These are phyloP conservation scores for Arenaria interpres DNA, from an alignment of 2,113 vertebrate genomes.

Conservation along the genomic window DNA sequence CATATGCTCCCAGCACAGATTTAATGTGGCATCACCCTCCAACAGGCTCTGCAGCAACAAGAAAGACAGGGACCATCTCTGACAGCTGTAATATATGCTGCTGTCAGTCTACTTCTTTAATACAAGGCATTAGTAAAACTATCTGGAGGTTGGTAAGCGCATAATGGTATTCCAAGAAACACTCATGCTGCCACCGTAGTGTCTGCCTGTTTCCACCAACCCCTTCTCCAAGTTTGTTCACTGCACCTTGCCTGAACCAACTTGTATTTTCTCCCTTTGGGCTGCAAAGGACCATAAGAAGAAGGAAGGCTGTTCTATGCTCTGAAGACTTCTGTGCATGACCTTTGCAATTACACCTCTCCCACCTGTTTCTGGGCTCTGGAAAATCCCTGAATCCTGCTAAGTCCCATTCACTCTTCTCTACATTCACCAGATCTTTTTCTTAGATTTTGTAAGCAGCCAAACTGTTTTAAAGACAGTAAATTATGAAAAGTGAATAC, in stretches of 20 bases:
- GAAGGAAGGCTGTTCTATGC: not conserved
- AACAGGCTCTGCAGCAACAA: not conserved
- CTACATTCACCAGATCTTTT: not conserved
- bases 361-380: not conserved
- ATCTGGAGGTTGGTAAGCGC: not conserved
- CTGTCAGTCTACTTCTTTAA: not conserved
- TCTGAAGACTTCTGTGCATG: not conserved
- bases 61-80: not conserved
- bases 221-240: not conserved
- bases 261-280: not conserved
- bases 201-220: not conserved
- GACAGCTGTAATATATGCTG: not conserved
- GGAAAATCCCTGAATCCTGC: not conserved
- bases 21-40: not conserved
- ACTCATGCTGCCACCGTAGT: not conserved
- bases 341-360: not conserved
- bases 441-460: not conserved
- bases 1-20: not conserved
- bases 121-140: not conserved
- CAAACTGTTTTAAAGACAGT: not conserved
- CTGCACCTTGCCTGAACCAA: not conserved
- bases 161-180: not conserved
- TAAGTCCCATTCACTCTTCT: not conserved
- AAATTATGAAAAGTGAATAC: not conserved
- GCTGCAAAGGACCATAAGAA: not conserved